Base-by-base conservation (phyloP, 2,797 vertebrate genomes). In the Rhynchonycteris naso region DNA sequence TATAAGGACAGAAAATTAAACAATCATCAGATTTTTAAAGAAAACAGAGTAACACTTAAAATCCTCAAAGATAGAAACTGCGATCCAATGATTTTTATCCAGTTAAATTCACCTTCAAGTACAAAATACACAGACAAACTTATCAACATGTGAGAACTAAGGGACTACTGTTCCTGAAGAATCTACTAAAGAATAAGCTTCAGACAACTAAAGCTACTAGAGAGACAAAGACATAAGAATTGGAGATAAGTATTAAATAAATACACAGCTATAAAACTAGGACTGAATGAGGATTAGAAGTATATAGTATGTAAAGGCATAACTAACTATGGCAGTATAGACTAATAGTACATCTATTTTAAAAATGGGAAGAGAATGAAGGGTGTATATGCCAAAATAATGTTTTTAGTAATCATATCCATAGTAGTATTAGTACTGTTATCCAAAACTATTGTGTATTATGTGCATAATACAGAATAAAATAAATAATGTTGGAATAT, bases 41-140 rank as follows among this genome's bases (percentile, higher is more conserved):
- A 91, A 91, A 92, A 91, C 15, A 18, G 30, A 86, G 68, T 59
- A 76, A 68, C 18, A 61, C 68, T 95, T 75, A 54, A 88, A 92
- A 84, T 74, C 68, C 24, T 82, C 76, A n/a, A 71, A 63, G 9
- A 66, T 58, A 83, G 26, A 93, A 75, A 78, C 43, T 78, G 1
- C 26, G 7, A 69, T 58, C 66, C 72, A 65, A 35, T 88, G 35
- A 79, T 78, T 78, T 72, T 89, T 43, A 65, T 33, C 22, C 43
- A 71, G 22, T 71, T n/a, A n/a, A n/a, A n/a, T n/a, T n/a, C n/a
- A n/a, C n/a, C n/a, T n/a, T n/a, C n/a, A n/a, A n/a, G n/a, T 69
- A 69, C 7, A 69, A 82, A 90, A 56, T 33, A 69, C 22, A 95
- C n/a, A 86, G 54, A 83, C 66, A n/a, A n/a, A n/a, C n/a, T n/a